A percentile compares a stretch with the other conserved stretches of the same genome.
phyloP scores from a whole-genome alignment of 2,113 vertebrate species.

The Fulica atra region DNA sequence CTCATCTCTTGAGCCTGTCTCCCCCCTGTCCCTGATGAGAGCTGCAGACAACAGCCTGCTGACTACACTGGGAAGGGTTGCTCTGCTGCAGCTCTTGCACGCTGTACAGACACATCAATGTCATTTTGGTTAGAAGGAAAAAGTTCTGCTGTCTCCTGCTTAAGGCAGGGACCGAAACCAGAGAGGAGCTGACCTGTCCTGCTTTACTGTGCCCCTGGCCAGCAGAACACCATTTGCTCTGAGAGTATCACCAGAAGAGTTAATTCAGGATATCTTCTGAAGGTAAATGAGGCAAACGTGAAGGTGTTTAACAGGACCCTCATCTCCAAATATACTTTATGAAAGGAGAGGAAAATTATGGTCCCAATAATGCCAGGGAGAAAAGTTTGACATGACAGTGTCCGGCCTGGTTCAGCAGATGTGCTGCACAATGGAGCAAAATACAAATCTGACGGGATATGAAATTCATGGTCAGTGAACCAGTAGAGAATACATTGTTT shows the following conservation, averaged over 20 bases:
- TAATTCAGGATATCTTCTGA: background rate
- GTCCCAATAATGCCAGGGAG: background rate
- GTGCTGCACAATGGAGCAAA: background rate
- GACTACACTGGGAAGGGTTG: background rate
- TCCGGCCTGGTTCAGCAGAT: background rate
- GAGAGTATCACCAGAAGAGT: background rate
- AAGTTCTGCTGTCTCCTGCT: background rate
- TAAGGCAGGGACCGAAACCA: background rate
- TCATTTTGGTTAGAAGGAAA: background rate
- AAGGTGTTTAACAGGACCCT: background rate
- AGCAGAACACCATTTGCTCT: background rate
- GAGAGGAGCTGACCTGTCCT: background rate
- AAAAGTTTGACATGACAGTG: background rate
- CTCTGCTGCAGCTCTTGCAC: background rate
- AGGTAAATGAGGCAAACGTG: background rate
- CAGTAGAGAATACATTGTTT: background rate
- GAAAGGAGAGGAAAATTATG: background rate
- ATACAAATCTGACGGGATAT: background rate
- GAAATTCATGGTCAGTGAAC: slow-evolving; percentile 3
- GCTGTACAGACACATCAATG: background rate
- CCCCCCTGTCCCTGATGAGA: rapidly evolving
- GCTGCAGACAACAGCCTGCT: background rate
- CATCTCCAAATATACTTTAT: background rate
- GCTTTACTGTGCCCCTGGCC: background rate
- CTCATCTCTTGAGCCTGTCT: background rate